A percentile compares a stretch with the other conserved stretches of the same genome.
Conservation (phyloP, 92 coral and sea anemone genomes). For the Ricordea florida region DNA sequence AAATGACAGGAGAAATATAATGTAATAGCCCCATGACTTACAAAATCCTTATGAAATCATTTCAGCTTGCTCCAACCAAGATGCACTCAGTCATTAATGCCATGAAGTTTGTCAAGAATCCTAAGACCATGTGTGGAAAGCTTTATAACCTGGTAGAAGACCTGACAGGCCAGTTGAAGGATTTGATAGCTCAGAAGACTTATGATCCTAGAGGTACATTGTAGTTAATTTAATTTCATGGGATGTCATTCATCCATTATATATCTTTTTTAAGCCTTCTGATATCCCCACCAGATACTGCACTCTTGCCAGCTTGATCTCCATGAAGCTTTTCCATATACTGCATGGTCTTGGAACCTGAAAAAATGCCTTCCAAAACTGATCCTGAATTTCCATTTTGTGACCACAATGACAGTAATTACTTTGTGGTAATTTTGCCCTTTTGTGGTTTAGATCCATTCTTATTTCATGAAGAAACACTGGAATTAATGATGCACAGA, state of each 20-base stretch:
- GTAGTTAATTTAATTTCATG: neutral
- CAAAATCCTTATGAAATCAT: neutral
- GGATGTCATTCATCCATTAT: too few species aligned
- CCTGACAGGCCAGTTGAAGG: conserved; percentile 84
- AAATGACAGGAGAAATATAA: too few species aligned
- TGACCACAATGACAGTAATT: too few species aligned
- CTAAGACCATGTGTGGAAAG: conserved; percentile 80
- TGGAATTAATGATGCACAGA: conserved; percentile 92
- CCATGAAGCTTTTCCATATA: neutral
- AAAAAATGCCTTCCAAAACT: too few species aligned
- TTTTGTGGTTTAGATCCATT: conserved; percentile 67
- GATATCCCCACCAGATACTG: too few species aligned
- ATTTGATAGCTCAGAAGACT: conserved; percentile 71
- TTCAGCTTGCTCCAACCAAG: conserved; percentile 82
- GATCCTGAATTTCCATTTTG: too few species aligned
- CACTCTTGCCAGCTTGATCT: neutral
- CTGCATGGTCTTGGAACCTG: too few species aligned
- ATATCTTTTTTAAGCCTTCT: too few species aligned
- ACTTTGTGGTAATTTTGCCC: too few species aligned
- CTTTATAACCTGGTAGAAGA: conserved; percentile 77
- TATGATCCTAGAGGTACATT: conserved; percentile 40
- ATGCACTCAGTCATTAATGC: conserved; percentile 82
- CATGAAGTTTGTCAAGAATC: conserved; percentile 84
- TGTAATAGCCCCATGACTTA: too few species aligned
- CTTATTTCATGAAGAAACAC: conserved; percentile 91